Conservation (phyloP, 1,140 invertebrate genomes). For the Centruroides vittatus region DNA sequence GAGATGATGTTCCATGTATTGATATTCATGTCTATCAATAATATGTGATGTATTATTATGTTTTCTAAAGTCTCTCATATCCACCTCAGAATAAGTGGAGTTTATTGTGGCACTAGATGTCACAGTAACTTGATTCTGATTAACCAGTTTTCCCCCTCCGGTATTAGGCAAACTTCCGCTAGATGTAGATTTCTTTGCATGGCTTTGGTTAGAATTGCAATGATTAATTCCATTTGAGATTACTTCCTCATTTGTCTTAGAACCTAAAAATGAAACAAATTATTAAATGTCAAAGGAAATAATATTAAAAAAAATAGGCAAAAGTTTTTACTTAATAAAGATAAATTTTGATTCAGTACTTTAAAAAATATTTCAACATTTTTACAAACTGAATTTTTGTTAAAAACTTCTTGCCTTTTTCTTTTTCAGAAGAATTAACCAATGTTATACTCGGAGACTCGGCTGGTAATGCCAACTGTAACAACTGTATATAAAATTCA, state of each 20-base stretch:
- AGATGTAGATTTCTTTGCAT: conserved; percentile 11
- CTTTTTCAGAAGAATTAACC: conserved; percentile 17
- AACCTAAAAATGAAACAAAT: not conserved
- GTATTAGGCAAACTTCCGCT: not conserved
- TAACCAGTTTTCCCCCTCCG: not conserved
- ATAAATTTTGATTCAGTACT: not conserved
- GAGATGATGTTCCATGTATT: conserved; percentile 20
- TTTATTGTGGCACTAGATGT: not conserved
- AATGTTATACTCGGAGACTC: conserved; percentile 20
- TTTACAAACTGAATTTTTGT: not conserved
- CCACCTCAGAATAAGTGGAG: conserved; percentile 11
- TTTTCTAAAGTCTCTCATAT: conserved; percentile 12
- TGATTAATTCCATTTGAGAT: conserved; percentile 11
- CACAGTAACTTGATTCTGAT: not conserved
- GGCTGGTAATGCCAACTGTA: conserved; percentile 73
- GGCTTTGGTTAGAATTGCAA: conserved; percentile 2
- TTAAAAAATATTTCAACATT: not conserved
- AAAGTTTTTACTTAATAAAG: not conserved
- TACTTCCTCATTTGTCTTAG: conserved; percentile 14
- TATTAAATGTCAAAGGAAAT: not conserved
- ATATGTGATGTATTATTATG: conserved; percentile 6
- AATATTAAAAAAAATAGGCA: not conserved
- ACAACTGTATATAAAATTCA: conserved; percentile 84
- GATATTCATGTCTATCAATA: conserved; percentile 21
- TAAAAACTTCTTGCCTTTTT: conserved; percentile 10